These are phyloP conservation scores for Plestiodon gilberti DNA, from an alignment of 2,113 vertebrate genomes.

Conservation along the genomic window DNA sequence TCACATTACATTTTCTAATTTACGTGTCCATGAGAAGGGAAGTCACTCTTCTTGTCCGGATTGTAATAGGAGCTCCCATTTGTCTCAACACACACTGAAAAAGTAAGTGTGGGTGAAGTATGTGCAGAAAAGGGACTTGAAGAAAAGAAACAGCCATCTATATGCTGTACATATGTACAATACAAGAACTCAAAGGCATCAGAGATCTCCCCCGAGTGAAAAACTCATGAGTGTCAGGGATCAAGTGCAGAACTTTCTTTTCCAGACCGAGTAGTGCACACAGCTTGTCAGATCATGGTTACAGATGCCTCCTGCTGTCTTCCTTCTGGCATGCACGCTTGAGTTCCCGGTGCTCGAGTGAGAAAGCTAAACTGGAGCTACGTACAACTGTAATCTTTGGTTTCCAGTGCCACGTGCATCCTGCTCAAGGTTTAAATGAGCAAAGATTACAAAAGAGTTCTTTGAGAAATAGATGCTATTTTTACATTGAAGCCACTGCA, in stretches of 20 bases:
- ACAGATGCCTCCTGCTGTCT: not conserved
- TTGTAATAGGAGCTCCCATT: not conserved
- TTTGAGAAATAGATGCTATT: not conserved
- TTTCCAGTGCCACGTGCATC: not conserved
- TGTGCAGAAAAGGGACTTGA: not conserved
- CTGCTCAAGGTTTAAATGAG: not conserved
- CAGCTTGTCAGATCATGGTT: constrained; percentile 3
- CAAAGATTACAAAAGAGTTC: not conserved
- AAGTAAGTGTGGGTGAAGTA: not conserved
- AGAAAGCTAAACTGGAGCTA: not conserved
- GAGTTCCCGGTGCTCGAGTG: fast-evolving
- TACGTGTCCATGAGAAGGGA: not conserved
- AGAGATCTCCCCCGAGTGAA: not conserved
- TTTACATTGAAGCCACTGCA: not conserved
- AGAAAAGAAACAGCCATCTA: not conserved
- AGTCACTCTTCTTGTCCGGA: not conserved
- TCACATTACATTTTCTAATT: not conserved
- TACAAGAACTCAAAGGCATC: not conserved
- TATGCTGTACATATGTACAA: not conserved
- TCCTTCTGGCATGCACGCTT: not conserved
- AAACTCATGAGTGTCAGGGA: not conserved
- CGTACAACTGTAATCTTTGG: not conserved
- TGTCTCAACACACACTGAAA: not conserved
- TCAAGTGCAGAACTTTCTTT: not conserved
- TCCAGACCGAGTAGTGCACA: not conserved